Conservation (phyloP, 2,797 vertebrate species). For the Trichosurus vulpecula region DNA sequence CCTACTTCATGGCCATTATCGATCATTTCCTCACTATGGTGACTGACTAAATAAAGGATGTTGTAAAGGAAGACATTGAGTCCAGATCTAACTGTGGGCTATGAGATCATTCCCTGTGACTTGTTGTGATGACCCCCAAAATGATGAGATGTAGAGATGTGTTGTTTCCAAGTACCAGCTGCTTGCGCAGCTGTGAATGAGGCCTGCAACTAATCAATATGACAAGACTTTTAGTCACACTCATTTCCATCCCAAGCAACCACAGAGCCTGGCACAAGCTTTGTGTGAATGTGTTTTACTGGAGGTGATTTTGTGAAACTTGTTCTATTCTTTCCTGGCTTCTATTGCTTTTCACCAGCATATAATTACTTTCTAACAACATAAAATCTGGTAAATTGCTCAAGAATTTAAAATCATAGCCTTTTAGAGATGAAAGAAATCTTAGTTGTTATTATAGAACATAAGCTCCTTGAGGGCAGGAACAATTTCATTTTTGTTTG, state of each 20-base stretch:
- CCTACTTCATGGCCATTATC: constrained; percentile 32
- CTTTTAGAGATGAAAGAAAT: background rate
- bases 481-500: background rate
- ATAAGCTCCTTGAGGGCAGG: background rate
- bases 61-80: constrained; percentile 42
- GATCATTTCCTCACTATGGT: constrained; percentile 47
- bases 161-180: constrained; percentile 46
- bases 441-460: background rate
- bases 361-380: background rate
- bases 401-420: background rate
- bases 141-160: background rate
- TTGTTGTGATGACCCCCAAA: constrained; percentile 42
- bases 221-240: constrained; percentile 45
- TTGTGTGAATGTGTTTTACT: background rate
- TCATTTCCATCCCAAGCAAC: background rate
- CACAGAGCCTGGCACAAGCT: background rate
- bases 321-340: background rate
- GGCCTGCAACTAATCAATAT: constrained; percentile 50
- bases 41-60: constrained; percentile 45
- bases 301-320: constrained; percentile 4
- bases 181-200: constrained; percentile 33
- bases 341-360: background rate
- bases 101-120: constrained; percentile 45
- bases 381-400: constrained; percentile 32
- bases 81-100: background rate